Percentiles rank a stretch among this genome's conserved stretches.
These are phyloP conservation scores for Anthonomus grandis DNA, from an alignment of 1,140 invertebrate genomes.

Conservation along the genomic window DNA sequence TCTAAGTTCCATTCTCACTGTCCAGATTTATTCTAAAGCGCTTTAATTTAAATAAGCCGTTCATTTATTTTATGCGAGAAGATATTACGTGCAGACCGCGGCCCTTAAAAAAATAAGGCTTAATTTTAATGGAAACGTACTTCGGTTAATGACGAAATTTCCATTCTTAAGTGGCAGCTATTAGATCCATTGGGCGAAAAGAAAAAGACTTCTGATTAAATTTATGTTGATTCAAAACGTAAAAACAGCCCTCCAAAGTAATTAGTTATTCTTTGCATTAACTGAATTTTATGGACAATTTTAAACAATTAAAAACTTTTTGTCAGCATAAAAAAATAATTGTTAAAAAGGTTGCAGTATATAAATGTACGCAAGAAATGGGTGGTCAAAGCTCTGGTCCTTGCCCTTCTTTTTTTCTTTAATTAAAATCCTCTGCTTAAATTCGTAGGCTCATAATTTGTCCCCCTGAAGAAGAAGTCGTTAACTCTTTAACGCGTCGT, in stretches of 20 bases:
- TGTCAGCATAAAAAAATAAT: no score
- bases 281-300: no score
- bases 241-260: no score
- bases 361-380: no score
- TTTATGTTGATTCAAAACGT: constrained; percentile 27
- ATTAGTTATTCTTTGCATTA: no score
- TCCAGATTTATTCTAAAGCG: no score
- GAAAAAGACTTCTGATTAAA: constrained; percentile 18
- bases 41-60: constrained; percentile 23
- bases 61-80: constrained; percentile 24
- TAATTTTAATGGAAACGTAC: constrained; percentile 25
- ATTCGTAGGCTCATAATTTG: constrained; percentile 16
- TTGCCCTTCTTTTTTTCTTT: no score
- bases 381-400: no score
- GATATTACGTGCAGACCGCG: constrained; percentile 24
- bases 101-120: constrained; percentile 21
- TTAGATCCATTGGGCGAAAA: constrained; percentile 15
- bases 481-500: constrained; percentile 30
- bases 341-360: no score
- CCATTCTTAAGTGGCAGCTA: constrained; percentile 24
- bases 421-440: no score
- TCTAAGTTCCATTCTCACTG: no score
- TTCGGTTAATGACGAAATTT: constrained; percentile 24
- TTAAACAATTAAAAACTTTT: no score
- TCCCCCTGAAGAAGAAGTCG: constrained; percentile 20